A percentile compares a stretch with the other conserved stretches of the same genome.
Evolutionary conservation across 2,113 vertebrate species (phyloP).

Genomic region (Hyperopisus bebe): DNA sequence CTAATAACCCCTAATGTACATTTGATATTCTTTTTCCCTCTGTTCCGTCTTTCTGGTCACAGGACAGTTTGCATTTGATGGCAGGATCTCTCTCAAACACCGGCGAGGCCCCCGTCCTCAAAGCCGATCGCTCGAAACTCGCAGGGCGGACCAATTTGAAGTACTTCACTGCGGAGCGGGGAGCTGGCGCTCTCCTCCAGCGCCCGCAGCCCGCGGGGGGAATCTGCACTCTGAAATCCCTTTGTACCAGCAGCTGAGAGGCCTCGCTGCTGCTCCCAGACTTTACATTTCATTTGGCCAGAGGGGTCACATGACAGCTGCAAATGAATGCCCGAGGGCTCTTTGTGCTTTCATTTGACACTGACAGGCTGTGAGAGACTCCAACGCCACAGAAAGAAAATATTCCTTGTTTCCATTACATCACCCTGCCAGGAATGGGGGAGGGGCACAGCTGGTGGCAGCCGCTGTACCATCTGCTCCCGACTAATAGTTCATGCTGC

Average conservation of each 20-base stretch:
- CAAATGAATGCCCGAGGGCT: conserved; percentile 57
- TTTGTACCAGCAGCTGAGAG: conserved; percentile 62
- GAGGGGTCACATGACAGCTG: conserved; percentile 71
- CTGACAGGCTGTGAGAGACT: conserved; percentile 63
- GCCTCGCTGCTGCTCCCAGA: conserved; percentile 52
- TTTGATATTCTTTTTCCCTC: neutral
- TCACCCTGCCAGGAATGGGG: conserved; percentile 63
- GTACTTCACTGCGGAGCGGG: conserved; percentile 47
- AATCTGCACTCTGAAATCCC: conserved; percentile 46
- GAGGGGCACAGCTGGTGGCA: conserved; percentile 83
- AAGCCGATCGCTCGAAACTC: conserved; percentile 41
- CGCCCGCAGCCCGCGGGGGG: conserved; percentile 35
- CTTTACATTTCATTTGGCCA: conserved; percentile 58
- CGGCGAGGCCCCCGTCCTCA: conserved; percentile 23
- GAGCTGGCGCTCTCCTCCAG: conserved; percentile 39
- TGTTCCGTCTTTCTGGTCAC: neutral
- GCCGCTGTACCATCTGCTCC: conserved; percentile 83
- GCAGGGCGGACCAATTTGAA: conserved; percentile 39
- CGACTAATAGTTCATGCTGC: conserved; percentile 67
- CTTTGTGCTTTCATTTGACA: conserved; percentile 66
- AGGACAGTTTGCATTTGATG: conserved; percentile 12
- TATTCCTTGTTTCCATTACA: conserved; percentile 81
- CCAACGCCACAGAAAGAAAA: conserved; percentile 64
- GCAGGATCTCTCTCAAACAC: conserved; percentile 17
- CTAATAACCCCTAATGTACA: neutral